These are phyloP conservation scores for Drosophila equinoxialis DNA, from an alignment of 1,140 invertebrate genomes.

Conservation along the genomic window DNA sequence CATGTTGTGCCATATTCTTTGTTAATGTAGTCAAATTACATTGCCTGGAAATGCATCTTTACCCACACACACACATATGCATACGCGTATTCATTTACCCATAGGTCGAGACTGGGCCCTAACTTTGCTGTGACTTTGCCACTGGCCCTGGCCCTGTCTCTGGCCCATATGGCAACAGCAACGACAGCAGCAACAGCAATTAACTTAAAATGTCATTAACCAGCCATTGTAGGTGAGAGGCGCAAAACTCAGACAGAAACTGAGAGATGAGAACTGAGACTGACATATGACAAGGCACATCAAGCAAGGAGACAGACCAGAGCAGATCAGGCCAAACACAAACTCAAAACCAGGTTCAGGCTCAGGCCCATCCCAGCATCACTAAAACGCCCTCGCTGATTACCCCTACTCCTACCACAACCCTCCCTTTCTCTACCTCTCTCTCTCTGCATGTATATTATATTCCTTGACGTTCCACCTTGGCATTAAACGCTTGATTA, in stretches of 20 bases:
- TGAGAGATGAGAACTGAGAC: conserved; percentile 28
- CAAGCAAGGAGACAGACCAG: conserved; percentile 45
- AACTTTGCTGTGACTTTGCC: conserved; percentile 19
- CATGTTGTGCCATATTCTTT: conserved; percentile 49
- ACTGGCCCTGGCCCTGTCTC: conserved; percentile 33
- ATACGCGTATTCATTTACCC: conserved; percentile 67
- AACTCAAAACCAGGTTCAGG: conserved; percentile 21
- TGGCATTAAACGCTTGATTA: conserved; percentile 82
- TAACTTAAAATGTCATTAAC: conserved; percentile 80
- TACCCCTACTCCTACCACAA: conserved; percentile 23
- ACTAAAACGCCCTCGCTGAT: conserved; percentile 67
- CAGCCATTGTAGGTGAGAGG: conserved; percentile 71
- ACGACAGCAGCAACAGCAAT: conserved; percentile 53
- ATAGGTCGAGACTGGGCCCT: conserved; percentile 33
- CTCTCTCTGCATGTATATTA: conserved; percentile 48
- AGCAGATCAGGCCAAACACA: conserved; percentile 22
- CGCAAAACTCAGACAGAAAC: conserved; percentile 33
- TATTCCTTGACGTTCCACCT: conserved; percentile 75
- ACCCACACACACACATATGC: conserved; percentile 30
- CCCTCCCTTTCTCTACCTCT: background rate
- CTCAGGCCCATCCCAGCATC: conserved; percentile 42
- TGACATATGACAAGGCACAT: conserved; percentile 79
- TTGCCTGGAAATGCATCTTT: conserved; percentile 67
- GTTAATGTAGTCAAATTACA: conserved; percentile 77
- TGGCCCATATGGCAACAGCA: conserved; percentile 60